Evolutionary conservation across 1,140 invertebrate species (phyloP).

Genomic region (Drosophila santomea): DNA sequence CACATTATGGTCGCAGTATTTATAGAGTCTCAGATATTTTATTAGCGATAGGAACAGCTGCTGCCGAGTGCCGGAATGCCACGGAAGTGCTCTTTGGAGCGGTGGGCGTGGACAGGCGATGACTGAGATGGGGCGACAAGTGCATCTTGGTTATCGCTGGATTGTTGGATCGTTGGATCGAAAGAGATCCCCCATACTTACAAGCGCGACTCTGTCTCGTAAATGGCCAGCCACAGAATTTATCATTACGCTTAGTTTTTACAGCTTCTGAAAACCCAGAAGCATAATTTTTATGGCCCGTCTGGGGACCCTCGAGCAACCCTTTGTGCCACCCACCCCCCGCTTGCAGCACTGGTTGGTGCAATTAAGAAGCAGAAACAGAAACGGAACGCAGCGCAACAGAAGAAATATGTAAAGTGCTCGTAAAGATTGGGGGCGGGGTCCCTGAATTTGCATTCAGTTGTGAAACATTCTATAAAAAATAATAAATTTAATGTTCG

Average conservation of each 20-base stretch:
- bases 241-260: slow-evolving; percentile 75
- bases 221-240: slow-evolving; percentile 49
- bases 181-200: slow-evolving; percentile 19
- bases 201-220: slow-evolving; percentile 4
- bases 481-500: slow-evolving; percentile 82
- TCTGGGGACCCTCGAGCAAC: slow-evolving; percentile 31
- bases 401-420: slow-evolving; percentile 57
- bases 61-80: slow-evolving; percentile 6
- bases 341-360: slow-evolving; percentile 21
- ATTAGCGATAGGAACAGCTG: slow-evolving; percentile 67
- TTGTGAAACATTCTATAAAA: slow-evolving; percentile 83
- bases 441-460: slow-evolving; percentile 74
- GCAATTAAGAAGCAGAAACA: slow-evolving; percentile 67
- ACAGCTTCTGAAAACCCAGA: slow-evolving; percentile 65
- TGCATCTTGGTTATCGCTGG: slow-evolving; percentile 17
- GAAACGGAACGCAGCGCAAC: slow-evolving; percentile 41
- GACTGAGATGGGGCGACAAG: slow-evolving; percentile 35
- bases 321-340: slow-evolving; percentile 21
- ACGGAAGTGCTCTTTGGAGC: background rate
- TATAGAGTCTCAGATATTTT: slow-evolving; percentile 69
- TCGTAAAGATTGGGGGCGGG: slow-evolving; percentile 21
- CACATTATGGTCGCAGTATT: slow-evolving; percentile 59
- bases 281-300: slow-evolving; percentile 58
- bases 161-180: slow-evolving; percentile 2
- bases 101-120: slow-evolving; percentile 14